Percentiles rank a stretch among this genome's conserved stretches.
phyloP scores from a whole-genome alignment of 2,797 vertebrate genomes.

The Diglossa cyanea region DNA sequence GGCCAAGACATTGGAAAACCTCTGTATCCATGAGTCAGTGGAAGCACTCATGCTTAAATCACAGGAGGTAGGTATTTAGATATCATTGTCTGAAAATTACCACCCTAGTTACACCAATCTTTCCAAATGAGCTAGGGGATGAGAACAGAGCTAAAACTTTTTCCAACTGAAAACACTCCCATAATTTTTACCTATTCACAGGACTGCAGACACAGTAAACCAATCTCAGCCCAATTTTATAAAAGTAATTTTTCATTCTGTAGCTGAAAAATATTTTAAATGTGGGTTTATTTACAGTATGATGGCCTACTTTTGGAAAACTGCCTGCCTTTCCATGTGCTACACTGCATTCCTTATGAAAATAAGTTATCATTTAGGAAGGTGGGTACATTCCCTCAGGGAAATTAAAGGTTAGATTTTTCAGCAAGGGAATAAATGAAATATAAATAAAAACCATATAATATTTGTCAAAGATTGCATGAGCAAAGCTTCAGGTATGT shows the following conservation, averaged over 20 bases:
- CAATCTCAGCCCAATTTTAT: background rate
- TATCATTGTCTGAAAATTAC: background rate
- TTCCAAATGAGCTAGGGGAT: background rate
- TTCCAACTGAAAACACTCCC: background rate
- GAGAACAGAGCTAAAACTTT: background rate
- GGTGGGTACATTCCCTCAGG: background rate
- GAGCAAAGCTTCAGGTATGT: background rate
- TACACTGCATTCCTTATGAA: background rate
- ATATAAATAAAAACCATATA: fast-evolving
- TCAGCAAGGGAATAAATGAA: background rate
- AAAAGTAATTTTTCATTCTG: background rate
- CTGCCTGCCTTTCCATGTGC: background rate
- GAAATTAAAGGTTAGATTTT: background rate
- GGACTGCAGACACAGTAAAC: background rate
- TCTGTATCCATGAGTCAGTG: background rate
- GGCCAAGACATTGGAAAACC: background rate
- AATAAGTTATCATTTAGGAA: background rate
- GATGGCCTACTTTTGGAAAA: background rate
- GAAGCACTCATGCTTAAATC: background rate
- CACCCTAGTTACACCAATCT: background rate
- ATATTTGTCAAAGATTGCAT: background rate
- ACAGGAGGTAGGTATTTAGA: background rate
- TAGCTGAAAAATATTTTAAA: background rate
- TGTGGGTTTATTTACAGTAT: background rate
- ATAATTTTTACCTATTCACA: background rate